phyloP scores from a whole-genome alignment of 2,888 invertebrate genomes.

The Clanis bilineata region DNA sequence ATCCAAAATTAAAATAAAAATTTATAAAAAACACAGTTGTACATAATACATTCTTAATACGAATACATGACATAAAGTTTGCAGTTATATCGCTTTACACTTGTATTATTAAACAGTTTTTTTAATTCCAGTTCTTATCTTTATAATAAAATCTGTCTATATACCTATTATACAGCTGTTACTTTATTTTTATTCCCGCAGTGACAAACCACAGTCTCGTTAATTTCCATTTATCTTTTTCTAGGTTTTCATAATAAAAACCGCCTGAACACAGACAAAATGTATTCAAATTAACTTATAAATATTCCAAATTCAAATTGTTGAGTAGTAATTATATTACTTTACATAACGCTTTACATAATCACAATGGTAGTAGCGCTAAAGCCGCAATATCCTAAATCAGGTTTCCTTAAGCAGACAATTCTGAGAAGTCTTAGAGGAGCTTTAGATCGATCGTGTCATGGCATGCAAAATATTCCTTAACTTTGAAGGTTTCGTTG shows the following conservation, averaged over 20 bases:
- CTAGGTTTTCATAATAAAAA: neutral
- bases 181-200: neutral
- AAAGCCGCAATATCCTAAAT: slow-evolving; percentile 28
- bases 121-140: too few species aligned
- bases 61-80: too few species aligned
- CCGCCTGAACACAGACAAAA: neutral
- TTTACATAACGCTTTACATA: slow-evolving; percentile 17
- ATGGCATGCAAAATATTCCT: slow-evolving; percentile 47
- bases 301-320: slow-evolving; percentile 1
- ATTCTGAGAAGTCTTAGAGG: slow-evolving; percentile 45
- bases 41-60: too few species aligned
- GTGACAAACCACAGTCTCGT: neutral
- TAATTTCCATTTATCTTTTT: neutral
- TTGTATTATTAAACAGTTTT: too few species aligned
- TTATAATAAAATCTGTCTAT: too few species aligned
- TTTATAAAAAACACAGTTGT: too few species aligned
- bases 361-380: neutral
- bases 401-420: slow-evolving; percentile 18
- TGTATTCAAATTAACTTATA: slow-evolving; percentile 10
- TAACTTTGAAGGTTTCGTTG: slow-evolving; percentile 50
- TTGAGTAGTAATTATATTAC: slow-evolving; percentile 3
- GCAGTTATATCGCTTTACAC: too few species aligned
- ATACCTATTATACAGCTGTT: too few species aligned
- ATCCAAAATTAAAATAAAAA: too few species aligned
- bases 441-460: slow-evolving; percentile 42